These are phyloP conservation scores for Caenorhabditis sp. DNA, from an alignment of 2,888 invertebrate species.

Conservation along the genomic window DNA sequence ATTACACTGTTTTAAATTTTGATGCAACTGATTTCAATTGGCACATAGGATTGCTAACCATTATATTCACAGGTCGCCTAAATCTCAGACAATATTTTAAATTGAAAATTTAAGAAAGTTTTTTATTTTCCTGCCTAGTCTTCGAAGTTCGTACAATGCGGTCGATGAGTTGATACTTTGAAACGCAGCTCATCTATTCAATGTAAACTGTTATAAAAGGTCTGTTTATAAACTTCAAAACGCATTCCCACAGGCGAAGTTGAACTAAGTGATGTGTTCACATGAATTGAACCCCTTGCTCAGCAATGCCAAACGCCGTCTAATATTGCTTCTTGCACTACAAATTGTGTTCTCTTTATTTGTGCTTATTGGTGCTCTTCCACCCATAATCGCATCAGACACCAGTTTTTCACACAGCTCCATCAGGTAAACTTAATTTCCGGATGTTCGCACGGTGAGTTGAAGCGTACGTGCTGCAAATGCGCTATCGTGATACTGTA, in stretches of 20 bases:
- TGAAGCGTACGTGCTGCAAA: too few species aligned
- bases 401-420: conserved; percentile 9
- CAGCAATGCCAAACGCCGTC: too few species aligned
- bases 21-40: conserved; percentile 62
- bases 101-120: conserved; percentile 54
- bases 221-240: too few species aligned
- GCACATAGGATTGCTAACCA: conserved; percentile 55
- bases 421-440: too few species aligned
- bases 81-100: neutral
- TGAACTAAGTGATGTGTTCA: neutral
- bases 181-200: conserved; percentile 1
- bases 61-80: conserved; percentile 46
- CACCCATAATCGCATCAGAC: conserved; percentile 1
- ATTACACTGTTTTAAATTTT: conserved; percentile 49
- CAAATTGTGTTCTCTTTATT: neutral
- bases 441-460: too few species aligned
- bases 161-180: conserved; percentile 45
- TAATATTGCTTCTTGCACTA: neutral
- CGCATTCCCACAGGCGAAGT: too few species aligned
- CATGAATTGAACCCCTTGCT: too few species aligned
- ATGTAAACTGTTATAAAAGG: neutral
- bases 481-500: too few species aligned
- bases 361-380: conserved; percentile 6
- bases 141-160: conserved; percentile 61
- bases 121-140: conserved; percentile 52